Conservation (phyloP, 2,113 vertebrate species). For the Indri indri region DNA sequence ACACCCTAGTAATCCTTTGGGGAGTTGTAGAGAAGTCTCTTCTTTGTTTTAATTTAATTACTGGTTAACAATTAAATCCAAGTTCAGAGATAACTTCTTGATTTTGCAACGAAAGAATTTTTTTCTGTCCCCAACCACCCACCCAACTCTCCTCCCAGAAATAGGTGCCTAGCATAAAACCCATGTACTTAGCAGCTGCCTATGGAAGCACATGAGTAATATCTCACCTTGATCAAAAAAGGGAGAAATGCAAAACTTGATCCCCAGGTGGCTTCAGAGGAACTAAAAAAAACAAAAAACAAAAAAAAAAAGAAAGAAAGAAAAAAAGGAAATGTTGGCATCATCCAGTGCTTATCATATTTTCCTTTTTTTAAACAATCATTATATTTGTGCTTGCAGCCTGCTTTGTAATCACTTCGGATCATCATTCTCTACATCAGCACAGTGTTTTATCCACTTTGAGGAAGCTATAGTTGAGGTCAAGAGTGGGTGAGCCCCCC, state of each 20-base stretch:
- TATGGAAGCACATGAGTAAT: neutral
- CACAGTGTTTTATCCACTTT: slow-evolving; percentile 39
- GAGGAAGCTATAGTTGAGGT: slow-evolving; percentile 40
- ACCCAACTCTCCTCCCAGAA: neutral
- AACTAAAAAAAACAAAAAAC: neutral
- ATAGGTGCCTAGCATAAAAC: neutral
- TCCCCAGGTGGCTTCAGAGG: slow-evolving; percentile 48
- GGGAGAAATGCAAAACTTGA: slow-evolving; percentile 51
- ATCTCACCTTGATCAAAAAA: slow-evolving; percentile 45
- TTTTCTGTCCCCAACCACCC: neutral
- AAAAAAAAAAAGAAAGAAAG: neutral
- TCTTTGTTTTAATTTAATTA: slow-evolving; percentile 32
- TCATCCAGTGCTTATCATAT: slow-evolving; percentile 42
- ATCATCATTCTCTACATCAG: slow-evolving; percentile 50
- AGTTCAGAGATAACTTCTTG: slow-evolving; percentile 1
- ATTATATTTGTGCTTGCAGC: slow-evolving; percentile 66
- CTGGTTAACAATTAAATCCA: neutral
- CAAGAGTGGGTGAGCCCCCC: neutral
- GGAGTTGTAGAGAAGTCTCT: neutral
- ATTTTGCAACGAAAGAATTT: slow-evolving; percentile 13
- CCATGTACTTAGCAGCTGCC: neutral
- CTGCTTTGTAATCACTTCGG: slow-evolving; percentile 74
- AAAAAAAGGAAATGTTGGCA: slow-evolving; percentile 30
- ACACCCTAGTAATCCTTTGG: neutral
- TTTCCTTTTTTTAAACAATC: slow-evolving; percentile 75